Conservation (phyloP, 2,888 invertebrate species). For the Andrena praecox region DNA sequence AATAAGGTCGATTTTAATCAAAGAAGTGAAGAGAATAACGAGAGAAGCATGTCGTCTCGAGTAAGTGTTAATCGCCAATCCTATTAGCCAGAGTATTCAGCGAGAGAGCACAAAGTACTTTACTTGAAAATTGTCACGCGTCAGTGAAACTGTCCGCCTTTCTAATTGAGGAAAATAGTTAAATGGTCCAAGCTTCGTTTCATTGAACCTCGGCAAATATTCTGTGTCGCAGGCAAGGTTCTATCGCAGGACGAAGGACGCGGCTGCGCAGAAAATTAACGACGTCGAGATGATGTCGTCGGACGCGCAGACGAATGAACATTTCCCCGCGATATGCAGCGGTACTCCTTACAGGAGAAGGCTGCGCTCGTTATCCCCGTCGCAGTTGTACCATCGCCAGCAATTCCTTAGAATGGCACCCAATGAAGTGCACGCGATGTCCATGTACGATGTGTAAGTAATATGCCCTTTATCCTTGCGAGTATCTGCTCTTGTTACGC, state of each 20-base stretch:
- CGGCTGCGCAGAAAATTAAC: constrained; percentile 32
- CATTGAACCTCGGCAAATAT: neutral
- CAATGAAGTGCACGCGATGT: constrained; percentile 51
- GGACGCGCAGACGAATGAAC: constrained; percentile 41
- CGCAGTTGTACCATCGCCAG: constrained; percentile 57
- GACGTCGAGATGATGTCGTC: constrained; percentile 54
- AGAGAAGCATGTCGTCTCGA: constrained; percentile 36
- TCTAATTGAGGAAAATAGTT: too few relatives aligned
- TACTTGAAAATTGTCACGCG: too few relatives aligned
- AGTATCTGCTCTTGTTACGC: neutral
- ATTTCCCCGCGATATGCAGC: constrained; percentile 40
- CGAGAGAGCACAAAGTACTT: too few relatives aligned
- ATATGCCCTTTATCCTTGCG: neutral
- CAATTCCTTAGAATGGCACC: constrained; percentile 43
- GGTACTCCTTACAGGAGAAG: constrained; percentile 61
- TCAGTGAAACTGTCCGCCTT: too few relatives aligned
- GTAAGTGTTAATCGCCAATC: constrained; percentile 31
- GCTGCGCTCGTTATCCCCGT: constrained; percentile 68
- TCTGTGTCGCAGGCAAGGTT: constrained; percentile 46
- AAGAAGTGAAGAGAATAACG: constrained; percentile 18
- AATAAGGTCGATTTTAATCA: constrained; percentile 34
- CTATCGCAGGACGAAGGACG: constrained; percentile 51
- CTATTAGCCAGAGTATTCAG: too few relatives aligned
- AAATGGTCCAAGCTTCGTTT: too few relatives aligned
- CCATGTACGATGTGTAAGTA: constrained; percentile 70